Evolutionary conservation across 2,888 invertebrate genomes (phyloP).

Genomic region (Apotomis turbidana): DNA sequence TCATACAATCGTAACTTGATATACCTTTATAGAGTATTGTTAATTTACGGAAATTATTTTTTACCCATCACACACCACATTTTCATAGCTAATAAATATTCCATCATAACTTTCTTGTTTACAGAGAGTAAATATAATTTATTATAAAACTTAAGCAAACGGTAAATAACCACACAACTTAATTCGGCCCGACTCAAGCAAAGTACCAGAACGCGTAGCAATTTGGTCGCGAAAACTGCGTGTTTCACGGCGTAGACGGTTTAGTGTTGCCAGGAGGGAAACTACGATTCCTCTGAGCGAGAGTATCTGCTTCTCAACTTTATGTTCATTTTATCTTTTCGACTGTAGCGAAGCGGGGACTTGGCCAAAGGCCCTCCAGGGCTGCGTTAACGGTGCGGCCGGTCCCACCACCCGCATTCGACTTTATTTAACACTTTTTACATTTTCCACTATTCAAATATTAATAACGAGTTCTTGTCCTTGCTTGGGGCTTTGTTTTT

Average conservation of each 20-base stretch:
- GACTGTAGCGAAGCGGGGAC: slow-evolving; percentile 79
- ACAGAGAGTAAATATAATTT: not conserved
- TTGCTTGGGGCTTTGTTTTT: slow-evolving; percentile 59
- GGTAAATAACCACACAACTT: slow-evolving; percentile 24
- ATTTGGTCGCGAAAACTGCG: slow-evolving; percentile 67
- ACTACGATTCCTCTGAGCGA: slow-evolving; percentile 81
- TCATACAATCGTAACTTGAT: too few relatives aligned
- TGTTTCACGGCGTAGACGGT: slow-evolving; percentile 65
- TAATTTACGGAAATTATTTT: too few relatives aligned
- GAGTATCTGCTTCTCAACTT: slow-evolving; percentile 81
- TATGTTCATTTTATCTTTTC: slow-evolving; percentile 84
- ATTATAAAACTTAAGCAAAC: not conserved
- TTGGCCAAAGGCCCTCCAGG: slow-evolving; percentile 78
- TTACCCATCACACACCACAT: too few relatives aligned
- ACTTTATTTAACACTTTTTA: slow-evolving; percentile 74
- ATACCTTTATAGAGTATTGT: too few relatives aligned
- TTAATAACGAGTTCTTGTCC: slow-evolving; percentile 62
- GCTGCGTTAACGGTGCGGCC: slow-evolving; percentile 78
- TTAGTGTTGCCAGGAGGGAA: slow-evolving; percentile 78
- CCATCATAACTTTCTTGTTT: not conserved
- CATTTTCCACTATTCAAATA: slow-evolving; percentile 77
- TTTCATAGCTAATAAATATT: not conserved
- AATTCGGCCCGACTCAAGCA: slow-evolving; percentile 18
- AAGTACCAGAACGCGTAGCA: slow-evolving; percentile 43
- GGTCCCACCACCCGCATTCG: slow-evolving; percentile 65